Evolutionary conservation across 2,113 vertebrate genomes (phyloP), one percentile per base, ranked within the genome.

Genomic region (Psilopsiagon aymara): DNA sequence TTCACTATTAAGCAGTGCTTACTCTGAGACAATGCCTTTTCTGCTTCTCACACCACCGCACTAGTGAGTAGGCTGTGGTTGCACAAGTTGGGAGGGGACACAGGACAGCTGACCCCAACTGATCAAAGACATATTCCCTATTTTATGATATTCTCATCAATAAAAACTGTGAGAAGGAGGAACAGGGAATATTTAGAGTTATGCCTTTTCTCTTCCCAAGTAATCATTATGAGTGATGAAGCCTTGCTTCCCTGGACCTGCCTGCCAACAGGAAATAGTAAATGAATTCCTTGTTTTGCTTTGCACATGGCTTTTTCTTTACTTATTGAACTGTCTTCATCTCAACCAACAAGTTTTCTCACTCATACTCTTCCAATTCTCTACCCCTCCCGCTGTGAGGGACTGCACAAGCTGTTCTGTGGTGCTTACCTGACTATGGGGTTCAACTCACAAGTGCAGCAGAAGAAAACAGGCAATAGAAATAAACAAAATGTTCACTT

Each of bases 341-440:
- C 19, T 86, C 44, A 67, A 20, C 2, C 20, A 10, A 35, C 1
- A 4, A 53, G 5, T 6, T 31, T 67, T 29, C 17, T 60, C 12
- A n/a, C 18, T 82, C 53, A 69, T 37, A 55, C 6, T 9, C 13
- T 53, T 81, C 31, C 0, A 0, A 25, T 47, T 73, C 25, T 68
- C 8, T 37, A 6, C 24, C 11, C 10, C 55, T 35, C 10, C 11
- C 17, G 6, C n/a, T 33, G 7, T 0, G 0, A 24, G 10, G 7
- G 23, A 71, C 5, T 27, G 19, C 76, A 10, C 1, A 0, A 53
- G 27, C 0, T 2, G 7, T 18, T 53, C 2, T 69, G 17, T 23
- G 31, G 37, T 28, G 5, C 3, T 81, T 68, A 49, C 4, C 6
- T 76, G 63, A 37, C 52, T 73, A 19, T 25, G 31, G 19, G 17